These are phyloP conservation scores for Drosophila bocqueti DNA, from an alignment of 1,140 invertebrate genomes.

Conservation along the genomic window DNA sequence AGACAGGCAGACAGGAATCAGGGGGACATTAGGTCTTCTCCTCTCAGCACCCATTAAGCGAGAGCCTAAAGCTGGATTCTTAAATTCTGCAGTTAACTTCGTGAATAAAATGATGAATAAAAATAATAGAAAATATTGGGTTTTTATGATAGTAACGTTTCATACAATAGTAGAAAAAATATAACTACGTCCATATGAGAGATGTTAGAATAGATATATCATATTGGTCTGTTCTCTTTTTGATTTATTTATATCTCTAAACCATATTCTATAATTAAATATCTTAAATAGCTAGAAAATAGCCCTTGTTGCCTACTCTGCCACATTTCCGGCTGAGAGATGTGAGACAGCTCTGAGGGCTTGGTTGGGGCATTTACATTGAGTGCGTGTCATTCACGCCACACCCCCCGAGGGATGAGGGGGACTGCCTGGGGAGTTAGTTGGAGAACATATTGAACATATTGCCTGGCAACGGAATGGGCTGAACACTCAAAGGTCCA, in stretches of 20 bases:
- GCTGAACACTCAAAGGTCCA: constrained; percentile 18
- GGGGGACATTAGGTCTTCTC: not conserved
- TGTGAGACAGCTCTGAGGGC: constrained; percentile 1
- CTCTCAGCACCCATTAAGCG: not conserved
- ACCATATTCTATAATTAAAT: not conserved
- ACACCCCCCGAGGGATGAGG: constrained; percentile 13
- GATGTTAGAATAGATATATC: not conserved
- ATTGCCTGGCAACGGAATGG: constrained; percentile 7
- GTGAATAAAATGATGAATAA: not conserved
- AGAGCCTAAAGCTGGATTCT: not conserved
- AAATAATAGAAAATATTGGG: too few relatives aligned
- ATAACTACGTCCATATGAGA: too few relatives aligned
- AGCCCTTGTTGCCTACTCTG: not conserved
- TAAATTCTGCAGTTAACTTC: not conserved
- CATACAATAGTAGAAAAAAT: not conserved
- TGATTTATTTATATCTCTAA: not conserved
- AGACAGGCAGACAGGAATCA: constrained; percentile 7
- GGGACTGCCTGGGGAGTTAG: constrained; percentile 27
- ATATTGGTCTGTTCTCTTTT: not conserved
- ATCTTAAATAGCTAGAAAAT: not conserved
- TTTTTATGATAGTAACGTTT: not conserved
- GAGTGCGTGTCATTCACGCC: constrained; percentile 46
- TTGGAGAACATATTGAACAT: constrained; percentile 25
- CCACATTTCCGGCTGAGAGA: not conserved
- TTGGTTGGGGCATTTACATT: constrained; percentile 57